Conservation (phyloP, 2,888 invertebrate species). For the Perizoma flavofasciatum region DNA sequence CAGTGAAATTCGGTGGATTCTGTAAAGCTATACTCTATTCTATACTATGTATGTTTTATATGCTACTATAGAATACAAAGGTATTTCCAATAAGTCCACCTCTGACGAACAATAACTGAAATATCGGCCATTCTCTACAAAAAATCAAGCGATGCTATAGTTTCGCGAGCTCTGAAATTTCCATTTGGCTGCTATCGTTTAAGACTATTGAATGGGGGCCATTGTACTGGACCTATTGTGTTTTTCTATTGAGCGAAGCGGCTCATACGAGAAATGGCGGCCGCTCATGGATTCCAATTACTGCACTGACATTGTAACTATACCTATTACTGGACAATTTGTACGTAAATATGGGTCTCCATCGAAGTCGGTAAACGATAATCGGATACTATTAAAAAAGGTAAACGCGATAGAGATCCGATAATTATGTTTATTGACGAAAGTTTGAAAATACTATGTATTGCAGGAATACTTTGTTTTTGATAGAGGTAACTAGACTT, state of each 20-base stretch:
- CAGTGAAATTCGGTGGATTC: no score
- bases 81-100: slow-evolving; percentile 8
- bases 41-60: no score
- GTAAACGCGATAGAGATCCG: no score
- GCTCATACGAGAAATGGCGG: slow-evolving; percentile 64
- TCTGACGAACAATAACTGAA: slow-evolving; percentile 31
- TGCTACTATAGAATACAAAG: slow-evolving; percentile 6
- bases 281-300: slow-evolving; percentile 70
- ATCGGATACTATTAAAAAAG: no score
- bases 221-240: slow-evolving; percentile 74
- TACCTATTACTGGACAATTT: slow-evolving; percentile 56
- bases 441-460: no score
- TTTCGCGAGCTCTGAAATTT: slow-evolving; percentile 71
- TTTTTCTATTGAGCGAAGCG: slow-evolving; percentile 74
- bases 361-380: no score
- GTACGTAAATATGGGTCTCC: no score
- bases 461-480: no score
- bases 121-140: slow-evolving; percentile 39
- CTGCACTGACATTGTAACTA: slow-evolving; percentile 63
- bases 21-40: no score
- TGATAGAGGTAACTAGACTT: no score
- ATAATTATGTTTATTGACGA: no score
- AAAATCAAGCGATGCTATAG: slow-evolving; percentile 60
- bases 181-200: slow-evolving; percentile 74
- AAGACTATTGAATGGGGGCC: slow-evolving; percentile 68